Evolutionary conservation across 2,797 vertebrate genomes (phyloP), one percentile per base, ranked within the genome.

Genomic region (Anguilla pacifica): DNA sequence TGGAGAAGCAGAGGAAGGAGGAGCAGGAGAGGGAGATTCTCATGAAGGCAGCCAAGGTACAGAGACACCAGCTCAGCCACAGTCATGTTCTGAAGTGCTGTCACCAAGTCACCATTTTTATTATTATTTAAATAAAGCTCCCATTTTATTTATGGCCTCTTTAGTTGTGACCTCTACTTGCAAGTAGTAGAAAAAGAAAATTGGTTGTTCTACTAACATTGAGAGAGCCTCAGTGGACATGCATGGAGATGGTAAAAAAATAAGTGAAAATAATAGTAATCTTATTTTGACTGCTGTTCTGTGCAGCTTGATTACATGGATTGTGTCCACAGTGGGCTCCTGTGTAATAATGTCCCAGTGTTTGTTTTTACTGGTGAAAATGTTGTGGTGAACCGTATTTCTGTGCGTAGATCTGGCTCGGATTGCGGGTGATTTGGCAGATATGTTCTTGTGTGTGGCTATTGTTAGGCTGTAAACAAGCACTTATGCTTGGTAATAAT

Each of bases 11-110:
- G 91, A 95, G 96, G 64, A 99, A 99, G 89, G 98, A 99, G 31
- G 98, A 99, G 84, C 98, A 99, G 95, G 98, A 99, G 94, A 96
- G 98, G 91, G 98, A 99, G 93, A 98, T 99, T 91, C 95, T 99
- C 88, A 97, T 99, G 96, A 98, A 99, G 35, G 98, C 98, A 85
- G 98, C 98, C 88, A 99, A 99, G 98, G 98, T 97, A 93, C 94
- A 91, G 84, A 9, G 83, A 22, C 53, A 1, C 22, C 43, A 39
- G 3, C 9, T 3, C 7, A 25, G 5, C 64, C 64, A n/a, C 64
- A 10, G 64, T n/a, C n/a, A 67, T 28, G 6, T n/a, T 67, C 64
- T 67, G 3, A 67, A n/a, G n/a, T 67, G 3, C 10, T 17, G 13
- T 59, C 17, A 17, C 64, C 64, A 70, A 70, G 64, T 70, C 64